Evolutionary conservation across 2,888 invertebrate species (phyloP).

Genomic region (Eristalinus sepulchralis): DNA sequence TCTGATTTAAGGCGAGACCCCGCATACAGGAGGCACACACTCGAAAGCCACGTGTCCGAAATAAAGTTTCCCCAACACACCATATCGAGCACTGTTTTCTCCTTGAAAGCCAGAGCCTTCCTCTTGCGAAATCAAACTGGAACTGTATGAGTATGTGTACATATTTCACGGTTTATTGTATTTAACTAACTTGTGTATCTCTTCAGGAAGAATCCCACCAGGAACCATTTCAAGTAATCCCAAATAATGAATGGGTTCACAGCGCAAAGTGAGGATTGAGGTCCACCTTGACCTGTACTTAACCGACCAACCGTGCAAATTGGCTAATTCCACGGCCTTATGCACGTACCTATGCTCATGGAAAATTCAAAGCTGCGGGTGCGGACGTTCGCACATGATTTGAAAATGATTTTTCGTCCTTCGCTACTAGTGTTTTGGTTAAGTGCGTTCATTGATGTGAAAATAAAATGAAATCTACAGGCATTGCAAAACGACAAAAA

Average conservation of each 20-base stretch:
- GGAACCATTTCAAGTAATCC: neutral
- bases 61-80: conserved; percentile 1
- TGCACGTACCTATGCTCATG: neutral
- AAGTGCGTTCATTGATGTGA: neutral
- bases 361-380: neutral
- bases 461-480: neutral
- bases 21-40: neutral
- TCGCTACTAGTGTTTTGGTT: neutral
- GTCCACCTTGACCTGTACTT: conserved; percentile 3
- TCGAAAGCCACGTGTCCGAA: conserved; percentile 31
- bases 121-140: neutral
- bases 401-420: neutral
- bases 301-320: neutral
- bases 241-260: conserved; percentile 18
- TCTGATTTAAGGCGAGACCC: conserved; percentile 14
- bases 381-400: neutral
- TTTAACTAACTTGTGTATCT: conserved; percentile 17
- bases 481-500: neutral
- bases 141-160: neutral
- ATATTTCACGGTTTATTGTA: conserved; percentile 33
- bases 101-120: conserved; percentile 15
- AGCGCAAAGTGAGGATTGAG: neutral
- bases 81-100: neutral
- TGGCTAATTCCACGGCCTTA: neutral
- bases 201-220: neutral